Base-by-base conservation (phyloP, 2,888 invertebrate genomes). In the Metopia argyrocephala region DNA sequence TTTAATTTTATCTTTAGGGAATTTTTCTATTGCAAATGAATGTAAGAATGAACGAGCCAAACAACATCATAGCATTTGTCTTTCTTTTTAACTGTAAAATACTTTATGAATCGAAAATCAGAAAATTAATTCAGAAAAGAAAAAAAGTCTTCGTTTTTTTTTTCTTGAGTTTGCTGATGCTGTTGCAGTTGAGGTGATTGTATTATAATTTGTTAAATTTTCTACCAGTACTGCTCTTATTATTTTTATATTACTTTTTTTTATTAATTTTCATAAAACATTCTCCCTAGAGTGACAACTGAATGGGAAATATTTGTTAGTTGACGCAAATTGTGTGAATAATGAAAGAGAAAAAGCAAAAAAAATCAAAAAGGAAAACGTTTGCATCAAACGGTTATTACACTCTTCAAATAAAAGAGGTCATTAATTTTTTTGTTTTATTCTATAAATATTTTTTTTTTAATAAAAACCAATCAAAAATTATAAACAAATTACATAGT, bases 261-360 rank as follows among this genome's bases (percentile, higher is more conserved):
- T n/a, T 54, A 9, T 59, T 20, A 9, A 23, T 21, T 12, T 12
- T 18, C 27, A 70, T 21, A 64, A 54, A 25, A n/a, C 1, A 18
- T 25, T 66, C 18, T 23, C 70, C 46, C 9, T 3, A 21, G n/a
- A 59, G 28, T 59, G 48, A 12, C 48, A 61, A 61, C 31, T 61
- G 48, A 23, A 52, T 61, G 25, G 61, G 20, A 61, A 70, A 68
- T 68, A 68, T n/a, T n/a, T n/a, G n/a, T n/a, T n/a, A 68, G 38
- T 45, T 68, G 25, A 18, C 7, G 15, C 7, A 66, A 66, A 66
- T 52, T 65, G 50, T 65, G 50, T 46, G 15, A 25, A 21, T 25
- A 6, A 31, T 9, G n/a, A 50, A 23, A 12, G n/a, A 31, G 21
- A 21, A 23, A 31, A 38, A 18, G n/a, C 31, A n/a, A 61, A 31